Percentiles rank a stretch among this genome's conserved stretches.
Evolutionary conservation across 2,888 invertebrate genomes (phyloP).

Genomic region (Caenorhabditis afra): DNA sequence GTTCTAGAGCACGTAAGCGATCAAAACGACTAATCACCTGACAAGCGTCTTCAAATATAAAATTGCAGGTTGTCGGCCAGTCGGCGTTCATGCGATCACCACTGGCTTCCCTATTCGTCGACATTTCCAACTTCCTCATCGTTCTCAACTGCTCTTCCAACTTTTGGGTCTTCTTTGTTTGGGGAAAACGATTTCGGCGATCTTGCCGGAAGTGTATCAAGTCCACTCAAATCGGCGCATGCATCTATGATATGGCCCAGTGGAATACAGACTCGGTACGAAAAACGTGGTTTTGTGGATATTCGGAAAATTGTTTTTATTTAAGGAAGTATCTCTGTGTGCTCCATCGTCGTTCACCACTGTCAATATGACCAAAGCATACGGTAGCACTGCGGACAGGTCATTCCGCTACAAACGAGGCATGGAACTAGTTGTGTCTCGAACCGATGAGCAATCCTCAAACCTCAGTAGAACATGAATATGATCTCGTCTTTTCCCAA

Average conservation of each 20-base stretch:
- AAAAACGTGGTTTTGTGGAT: background rate
- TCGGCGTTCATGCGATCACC: conserved; percentile 74
- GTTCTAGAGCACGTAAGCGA: conserved; percentile 76
- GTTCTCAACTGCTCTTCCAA: conserved; percentile 79
- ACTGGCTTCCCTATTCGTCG: conserved; percentile 78
- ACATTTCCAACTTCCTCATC: conserved; percentile 77
- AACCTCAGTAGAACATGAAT: conserved; percentile 45
- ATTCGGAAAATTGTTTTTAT: background rate
- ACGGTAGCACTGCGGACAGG: conserved; percentile 63
- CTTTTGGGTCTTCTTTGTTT: conserved; percentile 80
- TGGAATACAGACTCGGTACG: conserved; percentile 68
- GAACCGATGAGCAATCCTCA: conserved; percentile 48
- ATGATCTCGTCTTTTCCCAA: background rate
- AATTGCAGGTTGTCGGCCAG: conserved; percentile 76
- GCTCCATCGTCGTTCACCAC: conserved; percentile 71
- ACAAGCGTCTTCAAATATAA: background rate
- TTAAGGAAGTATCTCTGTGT: conserved; percentile 61
- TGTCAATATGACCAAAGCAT: conserved; percentile 66
- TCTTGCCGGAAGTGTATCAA: conserved; percentile 57
- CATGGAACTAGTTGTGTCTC: conserved; percentile 43
- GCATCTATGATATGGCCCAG: conserved; percentile 61
- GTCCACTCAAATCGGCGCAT: conserved; percentile 61
- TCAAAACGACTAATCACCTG: background rate
- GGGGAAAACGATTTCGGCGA: conserved; percentile 77
- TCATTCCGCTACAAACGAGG: conserved; percentile 49